phyloP scores from a whole-genome alignment of 2,888 invertebrate genomes.

The Thymelicus acteon region DNA sequence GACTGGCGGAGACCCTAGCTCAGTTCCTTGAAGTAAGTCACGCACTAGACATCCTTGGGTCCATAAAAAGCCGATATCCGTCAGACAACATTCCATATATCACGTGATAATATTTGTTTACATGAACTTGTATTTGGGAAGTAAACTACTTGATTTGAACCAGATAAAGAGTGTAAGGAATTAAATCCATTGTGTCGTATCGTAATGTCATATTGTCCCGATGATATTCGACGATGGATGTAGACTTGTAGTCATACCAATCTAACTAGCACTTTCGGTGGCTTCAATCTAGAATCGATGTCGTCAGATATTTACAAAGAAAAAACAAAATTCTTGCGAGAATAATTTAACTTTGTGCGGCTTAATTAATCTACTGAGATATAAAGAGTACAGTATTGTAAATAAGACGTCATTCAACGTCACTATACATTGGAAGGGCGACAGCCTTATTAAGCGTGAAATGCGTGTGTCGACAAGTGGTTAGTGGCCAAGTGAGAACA shows the following conservation, averaged over 20 bases:
- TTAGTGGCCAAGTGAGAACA: conserved; percentile 11
- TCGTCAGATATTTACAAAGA: too few relatives aligned
- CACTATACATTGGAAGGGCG: background rate
- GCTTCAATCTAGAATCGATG: too few relatives aligned
- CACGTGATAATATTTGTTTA: background rate
- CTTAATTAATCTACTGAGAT: background rate
- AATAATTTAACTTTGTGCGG: too few relatives aligned
- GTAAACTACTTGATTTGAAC: background rate
- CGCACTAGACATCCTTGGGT: conserved; percentile 16
- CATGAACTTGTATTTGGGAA: background rate
- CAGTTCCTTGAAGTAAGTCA: conserved; percentile 24
- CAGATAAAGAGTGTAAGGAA: too few relatives aligned
- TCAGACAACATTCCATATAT: conserved; percentile 14
- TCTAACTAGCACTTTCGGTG: too few relatives aligned
- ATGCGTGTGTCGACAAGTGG: background rate
- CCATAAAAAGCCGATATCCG: conserved; percentile 9
- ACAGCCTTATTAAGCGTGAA: conserved; percentile 1
- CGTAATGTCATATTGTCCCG: too few relatives aligned
- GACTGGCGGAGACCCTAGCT: background rate
- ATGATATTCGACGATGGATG: too few relatives aligned
- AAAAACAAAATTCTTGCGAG: too few relatives aligned
- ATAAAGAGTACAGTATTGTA: background rate
- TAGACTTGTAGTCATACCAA: too few relatives aligned
- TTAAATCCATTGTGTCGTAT: too few relatives aligned
- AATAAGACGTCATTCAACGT: conserved; percentile 1